Evolutionary conservation across 2,888 invertebrate species (phyloP).

Genomic region (Aquatica leii): DNA sequence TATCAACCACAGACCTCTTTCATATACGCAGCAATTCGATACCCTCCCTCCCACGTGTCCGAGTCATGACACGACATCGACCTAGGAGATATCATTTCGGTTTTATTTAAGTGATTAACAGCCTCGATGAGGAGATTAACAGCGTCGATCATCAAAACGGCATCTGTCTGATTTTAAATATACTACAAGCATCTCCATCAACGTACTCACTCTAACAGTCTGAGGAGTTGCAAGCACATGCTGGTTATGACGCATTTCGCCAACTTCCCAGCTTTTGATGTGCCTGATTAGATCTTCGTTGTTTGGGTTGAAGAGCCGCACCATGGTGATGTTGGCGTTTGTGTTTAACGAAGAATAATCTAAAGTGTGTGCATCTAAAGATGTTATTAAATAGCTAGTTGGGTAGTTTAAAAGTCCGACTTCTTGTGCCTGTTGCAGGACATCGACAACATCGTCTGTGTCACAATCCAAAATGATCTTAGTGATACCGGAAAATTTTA

Average conservation of each 20-base stretch:
- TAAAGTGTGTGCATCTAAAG: constrained; percentile 72
- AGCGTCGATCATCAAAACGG: constrained; percentile 75
- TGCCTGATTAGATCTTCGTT: constrained; percentile 63
- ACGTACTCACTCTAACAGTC: constrained; percentile 38
- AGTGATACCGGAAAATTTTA: constrained; percentile 75
- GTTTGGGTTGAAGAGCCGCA: constrained; percentile 69
- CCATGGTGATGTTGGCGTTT: constrained; percentile 74
- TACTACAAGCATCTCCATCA: too few species aligned
- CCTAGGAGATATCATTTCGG: constrained; percentile 36
- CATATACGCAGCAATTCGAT: constrained; percentile 72
- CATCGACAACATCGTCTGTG: constrained; percentile 67
- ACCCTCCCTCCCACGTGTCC: constrained; percentile 67
- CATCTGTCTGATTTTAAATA: constrained; percentile 64
- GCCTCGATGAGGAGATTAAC: constrained; percentile 61
- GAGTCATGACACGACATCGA: constrained; percentile 46
- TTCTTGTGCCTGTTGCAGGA: constrained; percentile 75
- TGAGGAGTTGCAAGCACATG: constrained; percentile 27
- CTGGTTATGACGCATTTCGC: constrained; percentile 33
- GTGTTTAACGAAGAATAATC: constrained; percentile 68
- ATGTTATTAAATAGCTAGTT: constrained; percentile 71
- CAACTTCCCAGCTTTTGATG: constrained; percentile 58
- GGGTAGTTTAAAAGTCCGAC: constrained; percentile 79
- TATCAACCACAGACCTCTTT: constrained; percentile 61
- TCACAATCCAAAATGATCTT: constrained; percentile 82
- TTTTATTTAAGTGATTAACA: constrained; percentile 44